Conservation (phyloP, 1,140 invertebrate species). For the Drosophila yakuba region DNA sequence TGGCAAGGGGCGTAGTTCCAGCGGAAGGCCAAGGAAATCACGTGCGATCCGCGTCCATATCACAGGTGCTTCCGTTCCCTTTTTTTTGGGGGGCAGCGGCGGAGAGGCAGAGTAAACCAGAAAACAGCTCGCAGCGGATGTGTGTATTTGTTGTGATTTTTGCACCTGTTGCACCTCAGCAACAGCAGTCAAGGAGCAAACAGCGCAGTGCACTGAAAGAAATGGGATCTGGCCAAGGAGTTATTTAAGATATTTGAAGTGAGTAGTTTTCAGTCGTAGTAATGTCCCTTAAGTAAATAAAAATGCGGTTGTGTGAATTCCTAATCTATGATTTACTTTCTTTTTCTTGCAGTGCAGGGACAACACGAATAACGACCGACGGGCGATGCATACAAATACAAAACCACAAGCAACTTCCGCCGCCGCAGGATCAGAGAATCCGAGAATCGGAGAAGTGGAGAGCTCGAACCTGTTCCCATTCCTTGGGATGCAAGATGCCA, state of each 20-base stretch:
- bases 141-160: slow-evolving; percentile 76
- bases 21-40: slow-evolving; percentile 54
- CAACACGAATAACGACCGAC: slow-evolving; percentile 26
- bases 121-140: slow-evolving; percentile 54
- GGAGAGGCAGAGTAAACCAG: slow-evolving; percentile 7
- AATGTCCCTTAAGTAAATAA: too few species aligned
- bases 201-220: not conserved
- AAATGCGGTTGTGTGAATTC: too few species aligned
- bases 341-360: slow-evolving; percentile 1
- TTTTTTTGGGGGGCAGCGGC: not conserved
- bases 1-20: slow-evolving; percentile 4
- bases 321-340: too few species aligned
- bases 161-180: slow-evolving; percentile 74
- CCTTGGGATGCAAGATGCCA: slow-evolving; percentile 1
- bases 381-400: slow-evolving; percentile 60
- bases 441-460: not conserved
- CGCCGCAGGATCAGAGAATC: slow-evolving; percentile 58
- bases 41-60: slow-evolving; percentile 45
- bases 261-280: too few species aligned
- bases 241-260: too few species aligned
- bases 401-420: slow-evolving; percentile 78
- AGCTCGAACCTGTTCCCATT: slow-evolving; percentile 51
- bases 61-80: slow-evolving; percentile 74
- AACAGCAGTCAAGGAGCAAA: slow-evolving; percentile 44
- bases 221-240: not conserved